phyloP scores from a whole-genome alignment of 2,797 vertebrate genomes.

The Chelon labrosus region DNA sequence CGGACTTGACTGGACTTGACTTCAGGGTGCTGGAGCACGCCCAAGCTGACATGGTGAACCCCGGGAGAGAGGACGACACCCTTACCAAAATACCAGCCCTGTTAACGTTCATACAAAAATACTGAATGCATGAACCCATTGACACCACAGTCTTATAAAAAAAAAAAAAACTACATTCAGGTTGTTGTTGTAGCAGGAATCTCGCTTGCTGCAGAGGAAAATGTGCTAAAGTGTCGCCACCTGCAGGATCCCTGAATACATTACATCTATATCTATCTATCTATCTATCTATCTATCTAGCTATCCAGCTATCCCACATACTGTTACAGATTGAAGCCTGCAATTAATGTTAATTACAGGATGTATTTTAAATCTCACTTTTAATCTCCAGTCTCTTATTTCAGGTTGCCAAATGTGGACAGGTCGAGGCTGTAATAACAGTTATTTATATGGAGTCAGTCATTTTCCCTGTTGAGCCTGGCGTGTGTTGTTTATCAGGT shows the following conservation, averaged over 20 bases:
- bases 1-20: slow-evolving; percentile 6
- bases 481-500: not conserved
- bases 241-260: slow-evolving; percentile 49
- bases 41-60: not conserved
- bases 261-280: slow-evolving; percentile 34
- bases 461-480: slow-evolving; percentile 24
- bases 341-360: slow-evolving; percentile 35
- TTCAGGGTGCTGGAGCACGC: not conserved
- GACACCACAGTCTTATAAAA: not conserved
- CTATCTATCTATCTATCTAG: slow-evolving; percentile 8
- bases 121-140: slow-evolving; percentile 23
- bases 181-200: not conserved
- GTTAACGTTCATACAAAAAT: not conserved
- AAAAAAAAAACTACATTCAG: not conserved
- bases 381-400: slow-evolving; percentile 35
- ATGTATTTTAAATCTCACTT: slow-evolving; percentile 51
- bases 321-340: slow-evolving; percentile 19
- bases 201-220: slow-evolving; percentile 6
- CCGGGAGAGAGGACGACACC: not conserved
- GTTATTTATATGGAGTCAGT: slow-evolving; percentile 47
- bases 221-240: slow-evolving; percentile 58
- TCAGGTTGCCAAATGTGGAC: slow-evolving; percentile 42
- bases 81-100: not conserved
- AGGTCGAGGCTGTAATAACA: slow-evolving; percentile 31
- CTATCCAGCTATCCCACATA: not conserved